Base-by-base conservation (phyloP, 2,888 invertebrate genomes). In the Tridacna gigas region DNA sequence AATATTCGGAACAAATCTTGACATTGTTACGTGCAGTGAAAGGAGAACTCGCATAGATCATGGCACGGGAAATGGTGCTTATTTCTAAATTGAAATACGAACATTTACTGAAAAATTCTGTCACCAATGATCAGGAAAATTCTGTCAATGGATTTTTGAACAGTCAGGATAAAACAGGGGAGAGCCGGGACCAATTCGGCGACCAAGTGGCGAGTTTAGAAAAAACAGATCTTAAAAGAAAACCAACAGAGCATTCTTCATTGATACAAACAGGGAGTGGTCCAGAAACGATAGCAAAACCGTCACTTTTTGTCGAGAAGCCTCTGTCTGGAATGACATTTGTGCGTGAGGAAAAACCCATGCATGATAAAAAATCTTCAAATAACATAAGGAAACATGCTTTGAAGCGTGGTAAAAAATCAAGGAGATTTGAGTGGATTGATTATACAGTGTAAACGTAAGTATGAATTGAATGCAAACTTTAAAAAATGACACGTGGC, bases 31-130 rank as follows among this genome's bases (percentile, higher is more conserved):
- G 18, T 60, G 76, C 56, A 20, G 26, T 82, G n/a, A 45, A 45
- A 67, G 22, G 45, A 67, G 37, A 67, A 67, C 22, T 67, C n/a
- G 45, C n/a, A 28, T 28, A 69, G 71, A 75, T 45, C 25, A 63
- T 82, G 82, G 79, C 82, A 18, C 69, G 45, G 11, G 82, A 82
- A 76, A 48, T 82, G 15, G 76, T 82, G 12, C 76, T 82, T 22
- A 63, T 82, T 37, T 75, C 79, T 22, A 83, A 83, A 83, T 79
- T 28, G 37, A 63, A 79, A 82, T 82, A 79, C 37, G 82, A 82
- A 45, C 75, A 75, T 66, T 76, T 82, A 28, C 71, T 82, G 7
- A 82, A 71, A 45, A 61, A 60, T 71, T 13, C 20, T 51, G 60
- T 67, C 18, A 48, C 26, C 45, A 20, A 22, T n/a, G 28, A 71